Percentiles rank a stretch among this genome's conserved stretches.
These are phyloP conservation scores for Cactoblastis cactorum DNA, from an alignment of 2,888 invertebrate species.

Conservation along the genomic window DNA sequence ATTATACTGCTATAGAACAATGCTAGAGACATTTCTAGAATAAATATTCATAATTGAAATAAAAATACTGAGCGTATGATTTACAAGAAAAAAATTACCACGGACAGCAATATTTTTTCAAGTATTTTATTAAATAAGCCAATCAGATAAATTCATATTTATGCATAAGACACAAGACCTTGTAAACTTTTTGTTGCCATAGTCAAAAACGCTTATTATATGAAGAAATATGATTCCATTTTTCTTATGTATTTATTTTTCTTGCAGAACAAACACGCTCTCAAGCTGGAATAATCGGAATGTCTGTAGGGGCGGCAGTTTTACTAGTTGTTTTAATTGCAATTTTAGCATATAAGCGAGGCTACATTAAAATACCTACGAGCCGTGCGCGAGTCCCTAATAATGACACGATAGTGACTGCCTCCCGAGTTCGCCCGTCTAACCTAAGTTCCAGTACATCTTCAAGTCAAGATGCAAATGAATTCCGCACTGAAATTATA, in stretches of 20 bases:
- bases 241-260: constrained; percentile 18
- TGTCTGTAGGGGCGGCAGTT: constrained; percentile 35
- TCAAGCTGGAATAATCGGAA: constrained; percentile 49
- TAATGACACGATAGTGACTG: not conserved
- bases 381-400: not conserved
- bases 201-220: too few species aligned
- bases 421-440: not conserved
- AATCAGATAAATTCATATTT: too few species aligned
- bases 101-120: too few species aligned
- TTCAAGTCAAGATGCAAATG: not conserved
- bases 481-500: not conserved
- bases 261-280: constrained; percentile 25
- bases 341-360: constrained; percentile 37
- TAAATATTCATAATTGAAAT: too few species aligned
- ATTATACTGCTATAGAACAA: too few species aligned
- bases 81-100: too few species aligned
- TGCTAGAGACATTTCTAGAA: too few species aligned
- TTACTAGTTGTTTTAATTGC: constrained; percentile 37
- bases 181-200: too few species aligned
- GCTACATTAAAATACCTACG: constrained; percentile 21
- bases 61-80: too few species aligned
- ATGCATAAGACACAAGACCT: too few species aligned
- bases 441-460: not conserved
- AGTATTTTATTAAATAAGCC: too few species aligned
- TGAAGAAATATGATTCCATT: too few species aligned